A percentile compares a stretch with the other conserved stretches of the same genome.
These are phyloP conservation scores for Sthenelais limicola DNA, from an alignment of 2,888 invertebrate genomes.

Conservation along the genomic window DNA sequence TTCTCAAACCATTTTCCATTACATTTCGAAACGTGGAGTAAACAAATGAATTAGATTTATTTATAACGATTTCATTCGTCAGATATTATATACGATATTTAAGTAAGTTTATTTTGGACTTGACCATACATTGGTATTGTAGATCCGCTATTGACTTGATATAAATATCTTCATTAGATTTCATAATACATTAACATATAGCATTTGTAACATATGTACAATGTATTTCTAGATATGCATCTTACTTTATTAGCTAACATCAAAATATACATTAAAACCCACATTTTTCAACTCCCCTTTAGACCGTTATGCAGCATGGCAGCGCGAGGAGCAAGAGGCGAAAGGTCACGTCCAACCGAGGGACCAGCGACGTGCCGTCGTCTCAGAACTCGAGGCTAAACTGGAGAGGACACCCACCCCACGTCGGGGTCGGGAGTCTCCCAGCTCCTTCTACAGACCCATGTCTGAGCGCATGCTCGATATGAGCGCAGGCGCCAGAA, in stretches of 20 bases:
- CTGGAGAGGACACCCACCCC: constrained; percentile 17
- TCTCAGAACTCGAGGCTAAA: constrained; percentile 24
- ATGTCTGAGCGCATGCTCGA: constrained; percentile 44
- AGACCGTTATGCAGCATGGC: constrained; percentile 52
- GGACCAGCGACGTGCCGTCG: constrained; percentile 25
- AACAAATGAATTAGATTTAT: too few relatives aligned
- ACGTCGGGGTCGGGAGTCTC: constrained; percentile 15
- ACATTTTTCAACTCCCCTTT: constrained; percentile 5
- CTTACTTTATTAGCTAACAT: neutral
- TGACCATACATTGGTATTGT: too few relatives aligned
- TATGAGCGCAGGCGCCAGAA: constrained; percentile 22
- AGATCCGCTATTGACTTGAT: too few relatives aligned
- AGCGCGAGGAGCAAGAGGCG: constrained; percentile 36
- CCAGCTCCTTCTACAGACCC: constrained; percentile 44
- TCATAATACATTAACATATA: too few relatives aligned
- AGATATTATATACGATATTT: too few relatives aligned
- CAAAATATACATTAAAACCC: neutral
- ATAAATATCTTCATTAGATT: too few relatives aligned
- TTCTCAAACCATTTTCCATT: constrained; percentile 4
- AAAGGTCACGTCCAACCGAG: constrained; percentile 25
- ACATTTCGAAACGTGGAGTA: too few relatives aligned
- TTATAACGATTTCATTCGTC: too few relatives aligned
- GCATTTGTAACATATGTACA: too few relatives aligned
- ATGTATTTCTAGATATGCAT: neutral
- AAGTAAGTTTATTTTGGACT: too few relatives aligned